phyloP scores from a whole-genome alignment of 2,888 invertebrate species.

The Oscheius onirici region DNA sequence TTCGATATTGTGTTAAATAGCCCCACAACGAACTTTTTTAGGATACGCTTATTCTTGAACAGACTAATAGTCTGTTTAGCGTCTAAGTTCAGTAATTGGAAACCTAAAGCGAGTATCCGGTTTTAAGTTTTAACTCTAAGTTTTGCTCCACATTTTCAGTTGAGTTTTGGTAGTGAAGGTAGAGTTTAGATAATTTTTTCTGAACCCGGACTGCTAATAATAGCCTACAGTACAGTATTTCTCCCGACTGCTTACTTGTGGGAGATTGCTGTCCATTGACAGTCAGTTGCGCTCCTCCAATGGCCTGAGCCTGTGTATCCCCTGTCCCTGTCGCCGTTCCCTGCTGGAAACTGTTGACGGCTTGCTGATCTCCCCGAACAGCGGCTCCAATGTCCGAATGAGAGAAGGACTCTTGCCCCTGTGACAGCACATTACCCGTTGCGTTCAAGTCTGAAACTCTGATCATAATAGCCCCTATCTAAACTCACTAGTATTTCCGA shows the following conservation, averaged over 20 bases:
- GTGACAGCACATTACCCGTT: conserved; percentile 46
- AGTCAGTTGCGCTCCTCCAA: conserved; percentile 39
- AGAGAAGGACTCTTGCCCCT: conserved; percentile 47
- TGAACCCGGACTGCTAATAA: no score
- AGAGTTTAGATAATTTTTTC: no score
- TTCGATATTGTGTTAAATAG: no score
- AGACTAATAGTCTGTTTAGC: no score
- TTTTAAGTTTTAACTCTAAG: no score
- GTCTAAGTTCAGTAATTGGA: no score
- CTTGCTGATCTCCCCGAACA: conserved; percentile 48
- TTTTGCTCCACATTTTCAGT: no score
- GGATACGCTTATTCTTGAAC: no score
- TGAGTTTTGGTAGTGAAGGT: no score
- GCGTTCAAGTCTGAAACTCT: conserved; percentile 37
- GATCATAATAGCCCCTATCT: neutral
- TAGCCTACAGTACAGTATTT: no score
- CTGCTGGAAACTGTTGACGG: conserved; percentile 37
- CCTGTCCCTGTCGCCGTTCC: conserved; percentile 54
- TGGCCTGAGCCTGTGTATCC: conserved; percentile 43
- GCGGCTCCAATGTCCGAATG: conserved; percentile 55
- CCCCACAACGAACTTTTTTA: no score
- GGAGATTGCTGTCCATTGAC: conserved; percentile 9
- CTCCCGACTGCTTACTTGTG: neutral
- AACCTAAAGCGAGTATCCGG: no score
- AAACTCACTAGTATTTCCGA: conserved; percentile 43